Evolutionary conservation across 2,797 vertebrate genomes (phyloP), one percentile per base, ranked within the genome.

Genomic region (Danio kyathit): DNA sequence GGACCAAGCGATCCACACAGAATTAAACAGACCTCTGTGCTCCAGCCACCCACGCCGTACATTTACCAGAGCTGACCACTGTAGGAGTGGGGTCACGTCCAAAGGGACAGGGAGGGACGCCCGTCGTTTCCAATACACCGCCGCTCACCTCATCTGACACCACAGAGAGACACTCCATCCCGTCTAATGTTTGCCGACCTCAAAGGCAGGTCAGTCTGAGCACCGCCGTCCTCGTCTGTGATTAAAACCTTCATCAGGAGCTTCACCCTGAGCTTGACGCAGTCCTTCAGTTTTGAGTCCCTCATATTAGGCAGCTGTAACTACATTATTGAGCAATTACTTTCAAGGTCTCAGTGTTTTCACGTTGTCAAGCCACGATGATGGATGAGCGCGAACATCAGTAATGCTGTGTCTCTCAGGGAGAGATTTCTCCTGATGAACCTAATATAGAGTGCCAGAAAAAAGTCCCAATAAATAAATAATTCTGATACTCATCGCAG

Each of bases 231-330:
- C 43, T 41, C n/a, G 54, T 60, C 44, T 51, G 29, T 71, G 64
- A 65, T 78, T 71, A 63, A 83, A 78, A 54, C 76, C 69, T 74
- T 74, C 49, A 52, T 67, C 51, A 71, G 57, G 71, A 64, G 46
- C 57, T 29, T 29, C 29, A 5, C 66, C 61, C 17, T 52, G 16
- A 79, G 63, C 61, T 75, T 64, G 7, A 12, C 29, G 60, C 17
- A 71, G 17, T 81, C 74, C 74, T 76, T 51, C 19, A 11, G 19
- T 82, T 67, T 84, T 78, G 82, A 81, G 80, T 87, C 84, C 88
- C 90, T 89, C 88, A 90, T 87, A 87, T 88, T 73, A 89, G 87
- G 90, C 87, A 86, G 63, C 73, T 71, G 54, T 86, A 84, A 89
- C 90, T 89, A 84, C 82, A 87, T 83, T 90, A 89, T 66, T 77